A percentile compares a stretch with the other conserved stretches of the same genome.
Evolutionary conservation across 1,140 invertebrate species (phyloP).

Genomic region (Rhopalosiphum maidis): DNA sequence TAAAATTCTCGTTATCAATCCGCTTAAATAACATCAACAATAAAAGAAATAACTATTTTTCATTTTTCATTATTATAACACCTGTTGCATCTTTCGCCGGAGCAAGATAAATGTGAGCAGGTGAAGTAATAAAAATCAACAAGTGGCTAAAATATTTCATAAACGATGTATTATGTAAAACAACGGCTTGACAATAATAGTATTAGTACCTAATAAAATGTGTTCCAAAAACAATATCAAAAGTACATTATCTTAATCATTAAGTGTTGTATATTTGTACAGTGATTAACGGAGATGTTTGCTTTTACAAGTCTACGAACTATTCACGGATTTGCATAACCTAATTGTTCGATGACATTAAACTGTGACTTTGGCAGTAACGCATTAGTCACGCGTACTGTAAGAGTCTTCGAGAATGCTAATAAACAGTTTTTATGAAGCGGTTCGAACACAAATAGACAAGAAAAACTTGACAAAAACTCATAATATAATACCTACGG

Average conservation of each 20-base stretch:
- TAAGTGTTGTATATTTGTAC: neutral
- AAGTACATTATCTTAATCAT: constrained; percentile 31
- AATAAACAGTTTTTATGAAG: constrained; percentile 37
- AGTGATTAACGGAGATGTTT: constrained; percentile 29
- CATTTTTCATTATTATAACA: neutral
- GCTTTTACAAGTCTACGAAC: neutral
- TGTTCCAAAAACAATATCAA: constrained; percentile 10
- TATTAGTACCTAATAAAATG: neutral
- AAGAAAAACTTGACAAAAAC: constrained; percentile 31
- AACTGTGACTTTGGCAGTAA: constrained; percentile 22
- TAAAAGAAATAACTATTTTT: neutral
- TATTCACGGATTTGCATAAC: constrained; percentile 52
- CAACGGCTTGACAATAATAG: neutral
- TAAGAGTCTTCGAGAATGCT: constrained; percentile 15
- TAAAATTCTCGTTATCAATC: neutral
- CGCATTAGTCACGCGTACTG: constrained; percentile 13
- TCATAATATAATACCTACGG: constrained; percentile 1
- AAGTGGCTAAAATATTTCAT: neutral
- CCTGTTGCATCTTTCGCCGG: neutral
- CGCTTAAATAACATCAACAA: neutral
- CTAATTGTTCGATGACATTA: constrained; percentile 50
- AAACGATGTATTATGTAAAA: neutral
- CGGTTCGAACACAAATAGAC: neutral
- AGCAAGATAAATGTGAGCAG: neutral
- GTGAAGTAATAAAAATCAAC: neutral